Percentiles rank a stretch among this genome's conserved stretches.
Conservation (phyloP, 1,140 invertebrate species). For the Bombyx mori region ASM3026992v2 NC_085124.1:8374001-8374500, state of each 20-base stretch:
- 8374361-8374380: conserved; percentile 13
- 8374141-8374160: no score
- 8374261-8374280: conserved; percentile 33
- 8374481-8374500: conserved; percentile 11
- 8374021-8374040: no score
- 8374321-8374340: conserved; percentile 11
- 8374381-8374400: conserved; percentile 25
- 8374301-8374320: conserved; percentile 24
- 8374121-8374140: no score
- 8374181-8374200: no score
- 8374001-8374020: conserved; percentile 2
- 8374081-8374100: no score
- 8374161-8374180: not conserved
- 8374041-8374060: no score
- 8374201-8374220: not conserved
- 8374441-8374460: conserved; percentile 43
- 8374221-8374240: conserved; percentile 42
- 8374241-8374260: conserved; percentile 32
- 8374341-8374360: conserved; percentile 13
- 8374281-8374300: conserved; percentile 36
- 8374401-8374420: conserved; percentile 35
- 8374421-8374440: conserved; percentile 26
- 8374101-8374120: no score
- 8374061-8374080: no score
- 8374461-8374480: conserved; percentile 53